Base-by-base conservation (phyloP, 30 jellyfish, hydroid and myxozoan species). In the Chrysaora quinquecirrha region DNA sequence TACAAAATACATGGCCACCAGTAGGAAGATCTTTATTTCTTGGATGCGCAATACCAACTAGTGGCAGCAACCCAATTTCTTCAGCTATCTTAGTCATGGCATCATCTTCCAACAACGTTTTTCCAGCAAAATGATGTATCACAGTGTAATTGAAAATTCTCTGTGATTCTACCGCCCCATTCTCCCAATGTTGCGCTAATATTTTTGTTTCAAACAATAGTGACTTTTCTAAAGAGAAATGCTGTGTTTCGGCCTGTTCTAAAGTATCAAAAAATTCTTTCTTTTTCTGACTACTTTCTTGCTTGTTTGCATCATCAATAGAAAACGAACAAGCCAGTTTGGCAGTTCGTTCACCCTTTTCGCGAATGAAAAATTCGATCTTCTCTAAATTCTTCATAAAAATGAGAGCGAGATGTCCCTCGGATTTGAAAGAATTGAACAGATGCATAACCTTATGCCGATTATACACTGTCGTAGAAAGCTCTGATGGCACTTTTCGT, bases 1-100 rank as follows among this genome's bases (percentile, higher is more conserved):
- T 67, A 46, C 92, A 82, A 30, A 67, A 82, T 28, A 82, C 29
- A 28, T 82, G 92, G 31, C 92, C 92, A 22, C 49, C 79, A 16
- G 58, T 25, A 2, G 78, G 46, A 25, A 58, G 29, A 16, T 69
- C 77, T 18, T 58, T 16, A 20, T 60, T 48, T 3, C 1, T 1
- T 10, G 34, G 68, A 23, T 28, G 27, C 3, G 92, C 92, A 32
- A 82, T 24, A 3, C 85, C 92, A 30, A 82, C 92, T 14, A 82
- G n/a, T 21, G 92, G 92, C 28, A 82, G 54, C 33, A 16, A 68
- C 10, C 85, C 84, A 1, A 48, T 27, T 23, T 67, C 63, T 23
- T 52, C 20, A 18, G 84, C 92, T 19, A 64, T 38, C 16, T 19
- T 64, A 2, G 27, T 69, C 22, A 54, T 19, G 4, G 43, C 58